Evolutionary conservation across 2,888 invertebrate genomes (phyloP).

Genomic region (Periphyllus acericola): DNA sequence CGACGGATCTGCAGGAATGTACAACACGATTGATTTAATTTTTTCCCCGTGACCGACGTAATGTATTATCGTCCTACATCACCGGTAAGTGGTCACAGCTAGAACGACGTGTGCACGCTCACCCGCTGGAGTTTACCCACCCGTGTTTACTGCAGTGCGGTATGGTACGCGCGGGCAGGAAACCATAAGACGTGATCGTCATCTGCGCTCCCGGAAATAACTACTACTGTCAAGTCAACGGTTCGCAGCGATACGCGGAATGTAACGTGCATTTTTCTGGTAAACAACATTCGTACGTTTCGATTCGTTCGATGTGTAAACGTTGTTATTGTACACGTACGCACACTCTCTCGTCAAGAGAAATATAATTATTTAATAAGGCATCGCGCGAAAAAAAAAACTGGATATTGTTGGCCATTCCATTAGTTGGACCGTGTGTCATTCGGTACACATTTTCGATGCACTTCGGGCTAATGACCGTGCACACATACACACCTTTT

Average conservation of each 20-base stretch:
- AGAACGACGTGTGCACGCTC: neutral
- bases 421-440: constrained; percentile 27
- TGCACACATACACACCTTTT: neutral
- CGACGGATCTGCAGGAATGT: too few species aligned
- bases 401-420: constrained; percentile 38
- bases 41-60: neutral
- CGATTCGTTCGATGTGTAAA: neutral
- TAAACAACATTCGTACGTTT: constrained; percentile 27
- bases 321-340: neutral
- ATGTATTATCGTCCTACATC: neutral
- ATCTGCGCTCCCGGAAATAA: neutral
- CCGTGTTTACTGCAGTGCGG: neutral
- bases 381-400: constrained; percentile 23
- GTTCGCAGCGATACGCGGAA: neutral
- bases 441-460: neutral
- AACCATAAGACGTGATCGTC: neutral
- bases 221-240: constrained; percentile 9
- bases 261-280: constrained; percentile 14
- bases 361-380: constrained; percentile 19
- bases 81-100: neutral
- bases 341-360: too few species aligned
- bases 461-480: constrained; percentile 42
- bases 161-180: neutral
- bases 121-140: neutral
- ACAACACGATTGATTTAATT: too few species aligned